These are phyloP conservation scores for Astreopora myriophthalma DNA, from an alignment of 64 coral and sea anemone species.

Conservation along the genomic window DNA sequence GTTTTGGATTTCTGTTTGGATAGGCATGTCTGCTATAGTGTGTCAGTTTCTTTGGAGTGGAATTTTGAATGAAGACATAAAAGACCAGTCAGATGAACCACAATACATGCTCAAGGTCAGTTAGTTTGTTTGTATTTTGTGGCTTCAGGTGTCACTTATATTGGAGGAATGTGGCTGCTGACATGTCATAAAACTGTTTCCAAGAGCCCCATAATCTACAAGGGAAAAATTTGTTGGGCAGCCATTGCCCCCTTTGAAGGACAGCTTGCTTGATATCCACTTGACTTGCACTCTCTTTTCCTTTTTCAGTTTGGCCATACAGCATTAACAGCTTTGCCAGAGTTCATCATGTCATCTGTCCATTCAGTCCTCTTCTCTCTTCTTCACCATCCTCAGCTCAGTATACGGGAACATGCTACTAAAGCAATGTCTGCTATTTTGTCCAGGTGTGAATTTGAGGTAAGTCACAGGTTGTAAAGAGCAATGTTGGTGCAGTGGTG, in stretches of 20 bases:
- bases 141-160: background rate
- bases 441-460: constrained; percentile 99
- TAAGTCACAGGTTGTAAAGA: background rate
- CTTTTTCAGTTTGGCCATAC: constrained; percentile 85
- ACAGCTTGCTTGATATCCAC: background rate
- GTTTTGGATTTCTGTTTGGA: background rate
- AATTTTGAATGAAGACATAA: constrained; percentile 3
- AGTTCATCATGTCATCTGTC: constrained; percentile 87
- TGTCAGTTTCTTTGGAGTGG: constrained; percentile 87
- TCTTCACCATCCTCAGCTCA: constrained; percentile 91
- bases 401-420: constrained; percentile 96
- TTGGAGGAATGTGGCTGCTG: background rate
- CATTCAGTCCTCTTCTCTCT: constrained; percentile 93
- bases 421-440: constrained; percentile 98
- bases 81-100: constrained; percentile 20
- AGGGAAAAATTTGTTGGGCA: too few species aligned
- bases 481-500: background rate
- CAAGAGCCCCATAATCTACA: too few species aligned
- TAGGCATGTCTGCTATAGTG: constrained; percentile 95
- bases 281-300: background rate
- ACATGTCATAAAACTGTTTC: too few species aligned
- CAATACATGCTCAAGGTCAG: constrained; percentile 81
- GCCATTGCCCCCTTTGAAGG: too few species aligned
- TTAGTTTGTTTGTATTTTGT: background rate
- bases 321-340: constrained; percentile 67